Base-by-base conservation (phyloP, 2,113 vertebrate genomes). In the Amblyornis subalaris region DNA sequence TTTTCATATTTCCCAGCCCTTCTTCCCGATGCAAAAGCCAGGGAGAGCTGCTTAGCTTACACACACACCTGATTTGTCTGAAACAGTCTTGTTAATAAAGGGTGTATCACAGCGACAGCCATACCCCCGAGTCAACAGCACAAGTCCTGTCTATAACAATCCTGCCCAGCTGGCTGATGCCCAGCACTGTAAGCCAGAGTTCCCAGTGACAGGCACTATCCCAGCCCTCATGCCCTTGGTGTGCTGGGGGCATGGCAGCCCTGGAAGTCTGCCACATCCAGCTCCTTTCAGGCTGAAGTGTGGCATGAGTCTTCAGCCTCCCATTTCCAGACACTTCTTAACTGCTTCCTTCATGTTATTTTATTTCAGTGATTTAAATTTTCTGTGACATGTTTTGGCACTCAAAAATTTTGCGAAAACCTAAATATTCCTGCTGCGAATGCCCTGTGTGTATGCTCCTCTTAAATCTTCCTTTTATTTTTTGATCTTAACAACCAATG, bases 261-360 rank as follows among this genome's bases (percentile, higher is more conserved):
- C 22, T 36, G 78, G 60, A 25, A 33, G 15, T 10, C 23, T 2
- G 28, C 85, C 74, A 75, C 84, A 36, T 18, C 50, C 55, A 7
- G 54, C 55, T 65, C 21, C 36, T 14, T 17, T 25, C 23, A 20
- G 71, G 26, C 40, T 10, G 1, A 65, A 90, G 31, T 2, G 16
- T 29, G 45, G 29, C 81, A 51, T 16, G 36, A 73, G 74, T 45
- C 88, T 81, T 70, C 73, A 75, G 82, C 66, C 53, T 94, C 76
- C 33, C 61, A 13, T 90, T 96, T 96, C 95, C 85, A 85, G 58
- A 77, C 70, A 72, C 95, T 90, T 94, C 71, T 83, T 62, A 93
- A 91, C 73, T 64, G 74, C 91, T 96, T 96, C 89, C 90, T 96
- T 88, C 57, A 55, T 42, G 74, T 77, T 86, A 81, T 85, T 95